Percentiles rank a stretch among this genome's conserved stretches.
phyloP scores from a whole-genome alignment of 2,113 vertebrate species.

The Ceyx cyanopectus region DNA sequence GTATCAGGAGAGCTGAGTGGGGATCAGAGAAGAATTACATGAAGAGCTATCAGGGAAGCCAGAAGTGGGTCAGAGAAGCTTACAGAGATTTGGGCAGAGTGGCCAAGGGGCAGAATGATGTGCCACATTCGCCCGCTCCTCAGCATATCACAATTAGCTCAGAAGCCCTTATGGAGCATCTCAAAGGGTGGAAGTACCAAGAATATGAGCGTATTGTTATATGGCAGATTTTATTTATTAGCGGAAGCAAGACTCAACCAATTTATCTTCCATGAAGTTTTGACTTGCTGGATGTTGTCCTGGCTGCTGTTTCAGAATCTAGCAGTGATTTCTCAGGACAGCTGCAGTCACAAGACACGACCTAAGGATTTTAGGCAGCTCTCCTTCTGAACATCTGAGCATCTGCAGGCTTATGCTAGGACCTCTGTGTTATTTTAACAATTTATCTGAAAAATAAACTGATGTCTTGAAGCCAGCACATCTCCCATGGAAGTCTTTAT shows the following conservation, averaged over 20 bases:
- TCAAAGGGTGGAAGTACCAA: background rate
- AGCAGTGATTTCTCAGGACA: background rate
- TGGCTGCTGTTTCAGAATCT: background rate
- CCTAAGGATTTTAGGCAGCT: background rate
- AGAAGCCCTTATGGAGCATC: background rate
- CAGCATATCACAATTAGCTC: background rate
- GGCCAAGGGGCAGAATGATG: background rate
- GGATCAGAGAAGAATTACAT: constrained; percentile 35
- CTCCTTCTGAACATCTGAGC: background rate
- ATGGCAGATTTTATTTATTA: background rate
- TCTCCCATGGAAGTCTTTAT: background rate
- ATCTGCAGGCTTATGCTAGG: background rate
- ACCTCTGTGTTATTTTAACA: background rate
- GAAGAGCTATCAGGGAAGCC: background rate
- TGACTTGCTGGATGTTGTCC: background rate
- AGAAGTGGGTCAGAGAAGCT: constrained; percentile 23
- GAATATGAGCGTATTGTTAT: background rate
- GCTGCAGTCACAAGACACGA: background rate
- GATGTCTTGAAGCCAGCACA: background rate
- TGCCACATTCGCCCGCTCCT: background rate
- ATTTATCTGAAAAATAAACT: background rate
- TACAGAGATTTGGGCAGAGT: constrained; percentile 17
- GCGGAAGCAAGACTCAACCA: background rate
- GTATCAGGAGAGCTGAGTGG: constrained; percentile 25
- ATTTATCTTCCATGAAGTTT: background rate